phyloP scores from a whole-genome alignment of 1,140 invertebrate species.

The Drosophila serrata region DNA sequence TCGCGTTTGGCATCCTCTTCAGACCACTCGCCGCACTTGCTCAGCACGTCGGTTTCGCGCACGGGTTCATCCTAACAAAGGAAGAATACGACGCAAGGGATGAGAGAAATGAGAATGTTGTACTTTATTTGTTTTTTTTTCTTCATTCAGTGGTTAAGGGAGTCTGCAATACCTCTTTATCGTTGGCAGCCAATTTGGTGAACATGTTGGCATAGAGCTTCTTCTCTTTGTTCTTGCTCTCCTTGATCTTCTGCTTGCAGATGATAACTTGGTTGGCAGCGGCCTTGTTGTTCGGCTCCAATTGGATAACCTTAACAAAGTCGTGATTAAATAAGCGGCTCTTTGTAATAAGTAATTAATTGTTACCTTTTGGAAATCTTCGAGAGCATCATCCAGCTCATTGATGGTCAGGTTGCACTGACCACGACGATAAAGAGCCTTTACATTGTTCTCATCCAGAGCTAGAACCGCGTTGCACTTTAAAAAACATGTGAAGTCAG shows the following conservation, averaged over 20 bases:
- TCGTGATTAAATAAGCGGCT: neutral
- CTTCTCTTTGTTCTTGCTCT: conserved; percentile 93
- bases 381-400: conserved; percentile 92
- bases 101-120: conserved; percentile 12
- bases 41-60: conserved; percentile 87
- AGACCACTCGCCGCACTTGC: conserved; percentile 89
- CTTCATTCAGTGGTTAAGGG: conserved; percentile 5
- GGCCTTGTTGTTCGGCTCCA: conserved; percentile 90
- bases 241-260: conserved; percentile 91
- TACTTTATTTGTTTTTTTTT: conserved; percentile 24
- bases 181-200: conserved; percentile 93
- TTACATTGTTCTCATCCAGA: conserved; percentile 92
- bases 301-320: conserved; percentile 81
- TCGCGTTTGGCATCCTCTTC: conserved; percentile 86
- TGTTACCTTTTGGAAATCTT: conserved; percentile 91
- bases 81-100: conserved; percentile 5
- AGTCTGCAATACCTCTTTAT: conserved; percentile 89
- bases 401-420: conserved; percentile 91
- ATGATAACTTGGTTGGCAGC: conserved; percentile 91
- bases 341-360: neutral
- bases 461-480: conserved; percentile 85
- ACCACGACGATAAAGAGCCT: conserved; percentile 95
- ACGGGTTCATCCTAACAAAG: conserved; percentile 76
- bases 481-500: neutral
- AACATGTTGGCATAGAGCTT: conserved; percentile 98